These are phyloP conservation scores for Eremobia ochroleuca DNA, from an alignment of 2,888 invertebrate species.

Conservation along the genomic window DNA sequence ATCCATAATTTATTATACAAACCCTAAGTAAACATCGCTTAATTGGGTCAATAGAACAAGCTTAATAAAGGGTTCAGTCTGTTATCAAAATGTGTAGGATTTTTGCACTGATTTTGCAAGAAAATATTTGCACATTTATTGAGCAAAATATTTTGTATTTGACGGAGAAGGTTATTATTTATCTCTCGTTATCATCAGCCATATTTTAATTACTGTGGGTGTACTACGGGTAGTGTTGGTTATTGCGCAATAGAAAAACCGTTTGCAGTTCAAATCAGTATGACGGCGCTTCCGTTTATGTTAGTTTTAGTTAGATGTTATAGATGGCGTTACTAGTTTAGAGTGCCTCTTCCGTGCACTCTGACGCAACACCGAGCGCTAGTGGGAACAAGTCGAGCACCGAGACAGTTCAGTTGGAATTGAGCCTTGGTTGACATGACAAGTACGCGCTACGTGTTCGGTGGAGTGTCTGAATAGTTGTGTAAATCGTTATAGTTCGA, in stretches of 20 bases:
- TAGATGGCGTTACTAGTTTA: no score
- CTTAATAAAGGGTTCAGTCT: conserved; percentile 37
- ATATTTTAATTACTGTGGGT: not conserved
- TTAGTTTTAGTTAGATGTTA: no score
- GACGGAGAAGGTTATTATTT: not conserved
- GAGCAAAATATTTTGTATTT: not conserved
- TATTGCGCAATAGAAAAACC: not conserved
- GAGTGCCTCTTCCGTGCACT: no score
- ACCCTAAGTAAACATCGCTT: conserved; percentile 56
- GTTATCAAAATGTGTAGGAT: conserved; percentile 34
- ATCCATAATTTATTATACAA: conserved; percentile 53
- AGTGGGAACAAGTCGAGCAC: no score
- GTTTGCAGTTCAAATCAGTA: not conserved
- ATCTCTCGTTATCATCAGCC: not conserved
- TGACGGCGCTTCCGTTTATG: no score
- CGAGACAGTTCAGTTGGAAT: no score
- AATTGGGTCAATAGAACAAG: conserved; percentile 52
- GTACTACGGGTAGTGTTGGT: not conserved
- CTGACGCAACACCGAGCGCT: no score
- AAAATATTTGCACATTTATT: conserved; percentile 17
- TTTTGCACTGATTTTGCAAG: conserved; percentile 16
- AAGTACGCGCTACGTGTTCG: no score
- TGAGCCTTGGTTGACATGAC: no score
- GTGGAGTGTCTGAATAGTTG: no score
- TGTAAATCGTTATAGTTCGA: no score